Evolutionary conservation across 2,888 invertebrate genomes (phyloP).

Genomic region (Cosmia pyralina): DNA sequence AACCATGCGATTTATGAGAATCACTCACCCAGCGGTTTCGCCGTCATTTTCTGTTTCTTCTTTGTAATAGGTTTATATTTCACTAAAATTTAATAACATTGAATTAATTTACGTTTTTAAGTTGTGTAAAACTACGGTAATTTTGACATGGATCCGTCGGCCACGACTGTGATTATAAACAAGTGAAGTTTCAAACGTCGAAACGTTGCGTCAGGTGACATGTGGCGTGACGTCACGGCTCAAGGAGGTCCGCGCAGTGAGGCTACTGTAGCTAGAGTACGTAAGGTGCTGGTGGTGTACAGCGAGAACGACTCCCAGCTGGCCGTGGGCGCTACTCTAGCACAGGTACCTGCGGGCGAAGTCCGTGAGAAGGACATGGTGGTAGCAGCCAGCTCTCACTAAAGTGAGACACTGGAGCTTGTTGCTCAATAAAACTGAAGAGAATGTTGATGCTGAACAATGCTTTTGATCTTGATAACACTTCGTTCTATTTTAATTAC

Average conservation of each 20-base stretch:
- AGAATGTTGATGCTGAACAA: too few relatives aligned
- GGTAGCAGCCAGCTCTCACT: too few relatives aligned
- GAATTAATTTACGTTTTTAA: constrained; percentile 58
- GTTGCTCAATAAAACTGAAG: too few relatives aligned
- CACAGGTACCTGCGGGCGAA: too few relatives aligned
- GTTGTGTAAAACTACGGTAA: constrained; percentile 63
- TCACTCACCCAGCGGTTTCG: constrained; percentile 78
- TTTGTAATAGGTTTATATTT: constrained; percentile 55
- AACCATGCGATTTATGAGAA: background rate
- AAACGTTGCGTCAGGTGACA: constrained; percentile 30
- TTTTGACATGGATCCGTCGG: constrained; percentile 72
- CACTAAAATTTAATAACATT: constrained; percentile 75
- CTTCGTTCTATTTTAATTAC: too few relatives aligned
- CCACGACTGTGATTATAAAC: constrained; percentile 67
- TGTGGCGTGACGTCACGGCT: background rate
- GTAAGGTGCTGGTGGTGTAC: too few relatives aligned
- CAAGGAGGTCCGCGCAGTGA: constrained; percentile 2
- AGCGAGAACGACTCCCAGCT: too few relatives aligned
- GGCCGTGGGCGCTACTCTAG: too few relatives aligned
- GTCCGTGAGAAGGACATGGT: too few relatives aligned
- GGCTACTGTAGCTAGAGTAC: background rate
- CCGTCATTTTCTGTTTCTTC: constrained; percentile 69
- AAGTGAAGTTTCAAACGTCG: constrained; percentile 69
- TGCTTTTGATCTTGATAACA: too few relatives aligned
- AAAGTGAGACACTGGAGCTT: too few relatives aligned